Percentiles rank a stretch among this genome's conserved stretches.
These are phyloP conservation scores for Ictalurus furcatus DNA, from an alignment of 2,113 vertebrate species.

Conservation along the genomic window DNA sequence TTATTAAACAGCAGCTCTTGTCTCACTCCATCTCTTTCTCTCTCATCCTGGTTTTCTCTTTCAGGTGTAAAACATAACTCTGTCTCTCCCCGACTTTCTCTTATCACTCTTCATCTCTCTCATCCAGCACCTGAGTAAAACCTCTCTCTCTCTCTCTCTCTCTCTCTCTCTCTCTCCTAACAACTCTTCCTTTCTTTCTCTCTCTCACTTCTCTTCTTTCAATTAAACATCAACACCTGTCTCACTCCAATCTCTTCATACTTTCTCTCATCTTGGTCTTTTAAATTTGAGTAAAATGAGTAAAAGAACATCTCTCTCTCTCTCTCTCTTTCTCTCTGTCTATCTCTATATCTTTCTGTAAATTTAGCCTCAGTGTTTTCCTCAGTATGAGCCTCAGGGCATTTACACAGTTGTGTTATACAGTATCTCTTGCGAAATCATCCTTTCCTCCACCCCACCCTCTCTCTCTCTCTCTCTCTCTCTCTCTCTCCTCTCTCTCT, in stretches of 20 bases:
- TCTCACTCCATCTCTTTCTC: background rate
- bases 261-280: background rate
- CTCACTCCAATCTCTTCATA: slow-evolving; percentile 24
- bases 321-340: background rate
- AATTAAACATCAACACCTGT: background rate
- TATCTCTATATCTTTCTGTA: background rate
- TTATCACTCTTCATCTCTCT: background rate
- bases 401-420: too few relatives aligned
- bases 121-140: background rate
- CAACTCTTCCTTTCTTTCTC: slow-evolving; percentile 29
- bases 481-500: background rate
- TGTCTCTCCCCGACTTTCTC: background rate
- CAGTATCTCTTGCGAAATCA: background rate
- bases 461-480: background rate
- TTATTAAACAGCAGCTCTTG: too few relatives aligned
- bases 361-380: too few relatives aligned
- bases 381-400: too few relatives aligned
- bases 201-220: background rate
- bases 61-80: background rate
- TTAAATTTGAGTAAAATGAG: too few relatives aligned
- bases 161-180: background rate
- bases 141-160: too few relatives aligned
- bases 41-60: background rate
- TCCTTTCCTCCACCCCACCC: background rate
- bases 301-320: background rate